A percentile compares a stretch with the other conserved stretches of the same genome.
phyloP scores from a whole-genome alignment of 2,113 vertebrate genomes.

The Ardeotis arabs region DNA sequence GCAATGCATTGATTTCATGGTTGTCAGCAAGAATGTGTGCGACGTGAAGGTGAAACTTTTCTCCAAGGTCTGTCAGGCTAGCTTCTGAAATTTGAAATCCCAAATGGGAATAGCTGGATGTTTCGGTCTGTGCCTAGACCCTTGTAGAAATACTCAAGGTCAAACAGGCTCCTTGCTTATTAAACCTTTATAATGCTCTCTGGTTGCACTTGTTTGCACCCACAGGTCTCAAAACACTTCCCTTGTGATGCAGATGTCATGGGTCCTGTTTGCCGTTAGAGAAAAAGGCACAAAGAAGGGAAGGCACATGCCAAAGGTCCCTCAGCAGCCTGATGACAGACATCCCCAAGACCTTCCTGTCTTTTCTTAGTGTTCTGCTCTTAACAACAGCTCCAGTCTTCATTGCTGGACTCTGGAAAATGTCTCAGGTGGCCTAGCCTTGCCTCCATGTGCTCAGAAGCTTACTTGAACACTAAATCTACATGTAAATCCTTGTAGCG shows the following conservation, averaged over 20 bases:
- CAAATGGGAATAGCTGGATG: not conserved
- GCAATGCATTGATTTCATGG: not conserved
- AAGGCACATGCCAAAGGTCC: not conserved
- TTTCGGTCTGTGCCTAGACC: not conserved
- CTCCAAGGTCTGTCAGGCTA: not conserved
- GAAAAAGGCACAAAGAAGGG: not conserved
- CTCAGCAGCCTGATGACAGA: not conserved
- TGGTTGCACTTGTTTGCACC: not conserved
- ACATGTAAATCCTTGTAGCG: not conserved
- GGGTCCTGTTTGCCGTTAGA: not conserved
- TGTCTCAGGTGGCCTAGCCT: not conserved
- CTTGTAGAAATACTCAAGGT: not conserved
- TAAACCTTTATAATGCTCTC: rapidly evolving
- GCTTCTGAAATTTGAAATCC: not conserved
- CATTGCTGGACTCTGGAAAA: not conserved
- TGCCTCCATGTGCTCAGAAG: not conserved
- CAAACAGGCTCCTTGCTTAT: not conserved
- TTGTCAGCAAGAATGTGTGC: not conserved
- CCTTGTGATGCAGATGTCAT: not conserved
- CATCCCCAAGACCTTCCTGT: not conserved
- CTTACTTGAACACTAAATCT: not conserved
- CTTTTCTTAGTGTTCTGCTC: not conserved
- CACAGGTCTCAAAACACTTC: not conserved
- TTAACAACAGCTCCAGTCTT: not conserved
- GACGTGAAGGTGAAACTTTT: not conserved